Evolutionary conservation across 92 coral and sea anemone genomes (phyloP).

Genomic region (Virgularia gustaviana): DNA sequence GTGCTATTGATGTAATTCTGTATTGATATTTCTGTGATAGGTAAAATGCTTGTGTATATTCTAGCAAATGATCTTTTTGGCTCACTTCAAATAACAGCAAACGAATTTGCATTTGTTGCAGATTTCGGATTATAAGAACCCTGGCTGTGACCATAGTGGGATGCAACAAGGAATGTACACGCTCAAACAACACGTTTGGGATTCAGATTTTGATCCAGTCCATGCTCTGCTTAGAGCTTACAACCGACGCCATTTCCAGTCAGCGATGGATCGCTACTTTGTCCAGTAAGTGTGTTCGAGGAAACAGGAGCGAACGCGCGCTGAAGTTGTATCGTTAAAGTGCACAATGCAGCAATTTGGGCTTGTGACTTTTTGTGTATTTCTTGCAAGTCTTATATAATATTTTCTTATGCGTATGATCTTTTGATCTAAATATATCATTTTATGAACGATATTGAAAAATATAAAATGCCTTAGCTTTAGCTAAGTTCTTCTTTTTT

Average conservation of each 20-base stretch:
- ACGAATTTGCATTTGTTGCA: slow-evolving; percentile 27
- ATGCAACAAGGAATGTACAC: slow-evolving; percentile 97
- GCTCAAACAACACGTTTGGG: slow-evolving; percentile 85
- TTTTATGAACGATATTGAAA: too few relatives aligned
- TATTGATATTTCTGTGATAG: background rate
- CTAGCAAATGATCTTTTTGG: background rate
- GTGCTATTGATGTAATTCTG: background rate
- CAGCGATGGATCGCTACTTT: slow-evolving; percentile 87
- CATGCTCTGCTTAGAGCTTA: slow-evolving; percentile 82
- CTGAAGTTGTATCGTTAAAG: too few relatives aligned
- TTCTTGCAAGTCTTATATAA: too few relatives aligned
- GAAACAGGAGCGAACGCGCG: too few relatives aligned
- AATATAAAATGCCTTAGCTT: too few relatives aligned
- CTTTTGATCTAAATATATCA: too few relatives aligned
- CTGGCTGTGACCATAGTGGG: slow-evolving; percentile 87
- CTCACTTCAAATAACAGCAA: background rate
- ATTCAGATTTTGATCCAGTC: slow-evolving; percentile 78
- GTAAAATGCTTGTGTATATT: background rate
- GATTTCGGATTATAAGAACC: slow-evolving; percentile 91
- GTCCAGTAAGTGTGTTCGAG: slow-evolving; percentile 77
- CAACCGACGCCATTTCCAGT: slow-evolving; percentile 83
- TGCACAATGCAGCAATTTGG: too few relatives aligned
- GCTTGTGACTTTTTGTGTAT: too few relatives aligned
- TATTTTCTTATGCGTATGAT: too few relatives aligned
- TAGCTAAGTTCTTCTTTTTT: too few relatives aligned